phyloP scores from a whole-genome alignment of 2,113 vertebrate species.

The Chlorodrepanis virens region DNA sequence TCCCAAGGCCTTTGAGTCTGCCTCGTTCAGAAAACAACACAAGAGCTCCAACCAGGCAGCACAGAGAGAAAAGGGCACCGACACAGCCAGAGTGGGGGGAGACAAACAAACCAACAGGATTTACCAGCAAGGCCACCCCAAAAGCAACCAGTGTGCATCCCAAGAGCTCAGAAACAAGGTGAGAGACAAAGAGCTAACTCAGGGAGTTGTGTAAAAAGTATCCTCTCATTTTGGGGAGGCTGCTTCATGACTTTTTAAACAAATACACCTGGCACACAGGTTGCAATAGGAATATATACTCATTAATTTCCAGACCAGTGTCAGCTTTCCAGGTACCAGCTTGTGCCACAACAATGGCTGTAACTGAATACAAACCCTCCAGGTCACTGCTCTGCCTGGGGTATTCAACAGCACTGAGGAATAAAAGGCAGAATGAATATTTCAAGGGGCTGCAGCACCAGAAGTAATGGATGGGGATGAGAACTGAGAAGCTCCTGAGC shows the following conservation, averaged over 20 bases:
- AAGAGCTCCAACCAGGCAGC: not conserved
- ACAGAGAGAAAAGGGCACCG: not conserved
- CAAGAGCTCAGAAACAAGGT: not conserved
- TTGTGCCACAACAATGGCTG: not conserved
- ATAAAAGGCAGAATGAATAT: constrained; percentile 34
- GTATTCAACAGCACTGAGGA: not conserved
- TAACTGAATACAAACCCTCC: not conserved
- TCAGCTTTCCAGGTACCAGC: constrained; percentile 12
- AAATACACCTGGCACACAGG: not conserved
- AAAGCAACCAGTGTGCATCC: not conserved
- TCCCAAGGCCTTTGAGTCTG: not conserved
- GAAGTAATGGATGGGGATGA: not conserved
- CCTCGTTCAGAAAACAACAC: not conserved
- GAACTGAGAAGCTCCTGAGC: not conserved
- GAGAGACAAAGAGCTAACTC: not conserved
- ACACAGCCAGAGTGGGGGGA: not conserved
- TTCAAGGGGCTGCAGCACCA: constrained; percentile 16
- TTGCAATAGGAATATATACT: not conserved
- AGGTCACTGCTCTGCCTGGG: not conserved
- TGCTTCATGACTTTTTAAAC: constrained; percentile 20
- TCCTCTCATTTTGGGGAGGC: not conserved
- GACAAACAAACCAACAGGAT: fast-evolving
- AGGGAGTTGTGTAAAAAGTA: not conserved
- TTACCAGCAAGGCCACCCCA: not conserved
- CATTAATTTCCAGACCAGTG: not conserved